Evolutionary conservation across 2,888 invertebrate species (phyloP), one percentile per base, ranked within the genome.

Genomic region (Ormyrus nitidulus): DNA sequence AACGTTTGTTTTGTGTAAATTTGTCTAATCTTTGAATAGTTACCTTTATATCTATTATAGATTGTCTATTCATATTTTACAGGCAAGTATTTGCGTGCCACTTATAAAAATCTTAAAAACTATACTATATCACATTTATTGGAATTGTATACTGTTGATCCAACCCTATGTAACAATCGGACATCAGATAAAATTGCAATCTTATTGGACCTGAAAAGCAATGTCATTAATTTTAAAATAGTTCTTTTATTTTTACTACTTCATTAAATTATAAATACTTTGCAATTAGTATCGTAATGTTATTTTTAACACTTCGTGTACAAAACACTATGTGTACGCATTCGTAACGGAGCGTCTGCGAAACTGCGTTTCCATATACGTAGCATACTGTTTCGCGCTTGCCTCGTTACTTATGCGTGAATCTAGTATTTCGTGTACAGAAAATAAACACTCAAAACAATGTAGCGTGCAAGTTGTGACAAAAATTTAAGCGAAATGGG

Each of bases 91-190:
- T 48, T 76, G 72, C n/a, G 44, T 58, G 64, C 44, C 48, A 75
- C 13, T 53, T 68, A 66, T 34, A 78, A 74, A 56, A 51, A 19
- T 19, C 54, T 46, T 62, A 46, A 19, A 74, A 53, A 69, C 19
- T 46, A 44, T 81, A 76, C 34, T 77, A 70, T 83, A 85, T 87
- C 78, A 92, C 88, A 82, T 92, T 91, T 54, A 92, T 83, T 73
- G 88, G 85, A 77, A 94, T 85, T 83, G 93, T 91, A 86, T 93
- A 97, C 87, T 98, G 97, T 89, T 99, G 98, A 91, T 99, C 99
- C 49, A 98, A 92, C 2, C 98, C 98, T 83, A 99, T 92, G 87
- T 98, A 98, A 81, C 95, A 95, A 91, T 99, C 99, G 66, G 98
- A 98, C 92, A 98, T 93, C 73, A 99, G 89, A 90, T 96, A 98